These are phyloP conservation scores for Microcebus tavaratra DNA, from an alignment of 2,113 vertebrate genomes.

Conservation along the genomic window DNA sequence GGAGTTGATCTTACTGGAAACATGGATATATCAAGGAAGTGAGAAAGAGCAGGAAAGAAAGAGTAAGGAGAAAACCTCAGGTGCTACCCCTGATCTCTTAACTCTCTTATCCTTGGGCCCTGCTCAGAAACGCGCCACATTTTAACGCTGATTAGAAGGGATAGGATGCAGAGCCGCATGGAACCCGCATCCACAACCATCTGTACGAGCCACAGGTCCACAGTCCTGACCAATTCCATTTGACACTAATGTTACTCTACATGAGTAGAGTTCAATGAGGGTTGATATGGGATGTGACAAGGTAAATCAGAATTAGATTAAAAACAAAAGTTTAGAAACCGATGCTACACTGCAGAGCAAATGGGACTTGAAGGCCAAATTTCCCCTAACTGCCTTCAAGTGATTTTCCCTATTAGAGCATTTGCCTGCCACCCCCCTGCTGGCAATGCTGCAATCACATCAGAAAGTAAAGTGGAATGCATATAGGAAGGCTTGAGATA, in stretches of 20 bases:
- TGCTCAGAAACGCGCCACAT: background rate
- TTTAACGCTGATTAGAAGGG: conserved; percentile 53
- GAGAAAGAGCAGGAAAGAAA: background rate
- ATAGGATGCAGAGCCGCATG: background rate
- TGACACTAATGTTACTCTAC: conserved; percentile 74
- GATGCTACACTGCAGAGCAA: conserved; percentile 63
- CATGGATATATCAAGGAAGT: background rate
- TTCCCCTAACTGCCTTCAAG: conserved; percentile 78
- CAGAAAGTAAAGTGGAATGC: conserved; percentile 54
- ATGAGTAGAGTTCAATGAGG: conserved; percentile 65
- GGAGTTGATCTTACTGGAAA: background rate
- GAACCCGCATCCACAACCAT: conserved; percentile 64
- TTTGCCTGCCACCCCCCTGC: conserved; percentile 46
- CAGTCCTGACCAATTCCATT: conserved; percentile 57
- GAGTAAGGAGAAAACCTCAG: background rate
- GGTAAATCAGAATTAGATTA: conserved; percentile 79
- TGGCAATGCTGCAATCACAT: conserved; percentile 38
- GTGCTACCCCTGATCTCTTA: background rate
- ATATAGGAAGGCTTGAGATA: conserved; percentile 19
- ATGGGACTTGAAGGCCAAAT: conserved; percentile 79
- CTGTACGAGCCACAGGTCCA: conserved; percentile 68
- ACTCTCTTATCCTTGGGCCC: background rate
- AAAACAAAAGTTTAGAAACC: conserved; percentile 83
- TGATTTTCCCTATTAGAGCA: conserved; percentile 56
- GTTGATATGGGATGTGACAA: conserved; percentile 76